These are phyloP conservation scores for Selenia dentaria DNA, from an alignment of 2,888 invertebrate species.

Conservation along the genomic window DNA sequence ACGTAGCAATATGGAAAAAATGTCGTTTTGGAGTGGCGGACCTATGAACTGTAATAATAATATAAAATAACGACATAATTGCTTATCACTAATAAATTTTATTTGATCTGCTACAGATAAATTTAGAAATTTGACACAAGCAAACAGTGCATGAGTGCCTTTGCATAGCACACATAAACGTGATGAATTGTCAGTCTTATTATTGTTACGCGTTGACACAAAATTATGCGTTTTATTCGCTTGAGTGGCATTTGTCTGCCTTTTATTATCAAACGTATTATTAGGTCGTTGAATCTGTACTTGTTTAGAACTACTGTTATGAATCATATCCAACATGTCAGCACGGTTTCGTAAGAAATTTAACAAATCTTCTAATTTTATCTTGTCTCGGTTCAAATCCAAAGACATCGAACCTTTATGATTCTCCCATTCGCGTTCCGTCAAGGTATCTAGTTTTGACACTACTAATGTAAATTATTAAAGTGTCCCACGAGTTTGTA, in stretches of 20 bases:
- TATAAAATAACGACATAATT: conserved; percentile 16
- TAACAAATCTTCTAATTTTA: conserved; percentile 7
- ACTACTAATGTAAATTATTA: conserved; percentile 31
- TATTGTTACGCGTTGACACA: conserved; percentile 1
- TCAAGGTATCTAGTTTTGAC: conserved; percentile 30
- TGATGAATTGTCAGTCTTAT: background rate
- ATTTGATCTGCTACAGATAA: conserved; percentile 7
- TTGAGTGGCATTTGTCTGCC: background rate
- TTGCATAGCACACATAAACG: conserved; percentile 2
- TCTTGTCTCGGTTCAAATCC: background rate
- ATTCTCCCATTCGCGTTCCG: conserved; percentile 34
- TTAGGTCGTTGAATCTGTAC: background rate
- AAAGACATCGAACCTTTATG: conserved; percentile 3
- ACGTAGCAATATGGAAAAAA: conserved; percentile 29
- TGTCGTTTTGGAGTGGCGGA: background rate
- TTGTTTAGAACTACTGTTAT: background rate
- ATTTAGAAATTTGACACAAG: conserved; percentile 13
- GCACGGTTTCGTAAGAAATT: conserved; percentile 8
- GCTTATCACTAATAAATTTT: conserved; percentile 1
- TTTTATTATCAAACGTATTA: conserved; percentile 4
- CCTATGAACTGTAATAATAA: background rate
- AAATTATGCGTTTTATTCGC: conserved; percentile 1
- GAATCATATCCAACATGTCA: conserved; percentile 17
- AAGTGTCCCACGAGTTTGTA: conserved; percentile 31
- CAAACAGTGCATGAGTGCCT: conserved; percentile 10